Percentiles rank a stretch among this genome's conserved stretches.
phyloP scores from a whole-genome alignment of 2,113 vertebrate species.

The Cyanocitta stelleri region DNA sequence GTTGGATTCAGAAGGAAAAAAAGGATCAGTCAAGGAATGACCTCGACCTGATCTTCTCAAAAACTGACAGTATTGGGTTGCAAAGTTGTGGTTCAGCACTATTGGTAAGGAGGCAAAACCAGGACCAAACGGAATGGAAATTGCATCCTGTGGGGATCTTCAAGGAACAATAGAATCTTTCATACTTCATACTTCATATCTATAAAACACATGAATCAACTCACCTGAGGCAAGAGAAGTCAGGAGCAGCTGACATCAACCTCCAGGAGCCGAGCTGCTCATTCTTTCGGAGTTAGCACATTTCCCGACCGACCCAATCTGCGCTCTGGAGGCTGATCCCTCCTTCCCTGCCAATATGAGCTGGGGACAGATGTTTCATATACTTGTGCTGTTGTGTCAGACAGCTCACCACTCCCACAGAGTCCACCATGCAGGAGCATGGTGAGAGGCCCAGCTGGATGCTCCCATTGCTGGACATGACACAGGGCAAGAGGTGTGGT shows the following conservation, averaged over 20 bases:
- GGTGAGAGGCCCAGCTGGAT: background rate
- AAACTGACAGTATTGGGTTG: background rate
- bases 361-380: background rate
- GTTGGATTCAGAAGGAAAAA: background rate
- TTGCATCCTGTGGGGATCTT: background rate
- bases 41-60: background rate
- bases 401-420: rapidly evolving
- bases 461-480: background rate
- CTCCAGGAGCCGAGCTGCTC: background rate
- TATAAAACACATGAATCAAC: slow-evolving; percentile 30
- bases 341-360: rapidly evolving
- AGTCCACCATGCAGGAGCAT: background rate
- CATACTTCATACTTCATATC: background rate
- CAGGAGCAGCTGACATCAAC: slow-evolving; percentile 10
- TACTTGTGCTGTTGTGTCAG: background rate
- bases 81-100: rapidly evolving
- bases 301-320: background rate
- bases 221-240: slow-evolving; percentile 28
- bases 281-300: background rate
- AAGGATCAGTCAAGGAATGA: background rate
- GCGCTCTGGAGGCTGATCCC: background rate
- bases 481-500: background rate
- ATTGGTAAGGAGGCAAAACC: background rate
- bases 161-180: slow-evolving; percentile 8
- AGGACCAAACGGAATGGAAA: background rate